A percentile compares a stretch with the other conserved stretches of the same genome.
Evolutionary conservation across 2,113 vertebrate genomes (phyloP).

Genomic region (Platysteira castanea): DNA sequence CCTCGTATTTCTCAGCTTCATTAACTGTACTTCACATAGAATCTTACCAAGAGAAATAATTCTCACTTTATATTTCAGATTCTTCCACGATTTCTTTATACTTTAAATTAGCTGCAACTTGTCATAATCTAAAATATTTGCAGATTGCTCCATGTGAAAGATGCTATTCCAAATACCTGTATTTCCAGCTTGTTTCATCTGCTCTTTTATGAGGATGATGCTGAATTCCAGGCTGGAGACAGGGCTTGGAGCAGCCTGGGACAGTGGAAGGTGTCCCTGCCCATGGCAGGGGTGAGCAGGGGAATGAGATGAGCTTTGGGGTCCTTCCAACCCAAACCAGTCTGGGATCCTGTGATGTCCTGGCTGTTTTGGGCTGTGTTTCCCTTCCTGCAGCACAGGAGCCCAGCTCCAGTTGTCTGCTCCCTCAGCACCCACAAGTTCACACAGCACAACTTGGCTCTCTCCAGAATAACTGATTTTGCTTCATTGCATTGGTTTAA

Average conservation of each 20-base stretch:
- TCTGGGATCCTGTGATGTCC: background rate
- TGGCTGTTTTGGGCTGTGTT: background rate
- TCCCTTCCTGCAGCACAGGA: background rate
- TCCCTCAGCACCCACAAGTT: background rate
- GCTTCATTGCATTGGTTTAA: background rate
- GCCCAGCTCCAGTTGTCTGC: background rate
- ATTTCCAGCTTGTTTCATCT: background rate
- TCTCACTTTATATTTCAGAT: background rate
- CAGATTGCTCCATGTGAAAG: background rate
- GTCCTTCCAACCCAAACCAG: background rate
- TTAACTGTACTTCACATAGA: background rate
- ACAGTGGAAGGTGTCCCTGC: background rate
- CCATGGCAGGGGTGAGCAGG: accelerated
- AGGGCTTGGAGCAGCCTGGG: background rate
- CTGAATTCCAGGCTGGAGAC: background rate
- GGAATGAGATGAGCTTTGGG: background rate
- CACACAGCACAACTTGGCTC: background rate
- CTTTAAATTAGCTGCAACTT: background rate
- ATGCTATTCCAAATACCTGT: accelerated
- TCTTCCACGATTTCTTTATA: background rate
- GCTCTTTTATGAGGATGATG: background rate
- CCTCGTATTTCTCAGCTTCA: background rate
- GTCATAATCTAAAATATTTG: background rate
- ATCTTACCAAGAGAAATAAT: background rate
- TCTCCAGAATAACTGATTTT: background rate